Conservation (phyloP, 2,888 invertebrate genomes). For the Temnothorax rugatulus region DNA sequence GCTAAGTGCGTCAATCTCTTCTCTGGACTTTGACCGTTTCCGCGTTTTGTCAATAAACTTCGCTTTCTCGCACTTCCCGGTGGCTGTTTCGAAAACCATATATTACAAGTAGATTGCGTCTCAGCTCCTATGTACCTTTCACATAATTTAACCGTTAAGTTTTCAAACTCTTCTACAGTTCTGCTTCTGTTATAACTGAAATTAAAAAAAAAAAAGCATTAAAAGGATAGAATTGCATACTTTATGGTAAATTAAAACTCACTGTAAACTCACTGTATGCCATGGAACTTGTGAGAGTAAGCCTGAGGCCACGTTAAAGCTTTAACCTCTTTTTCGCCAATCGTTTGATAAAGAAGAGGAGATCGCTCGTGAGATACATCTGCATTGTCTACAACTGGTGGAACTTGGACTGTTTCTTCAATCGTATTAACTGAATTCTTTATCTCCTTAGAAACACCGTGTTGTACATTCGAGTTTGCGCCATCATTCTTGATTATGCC, state of each 20-base stretch:
- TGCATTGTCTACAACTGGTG: neutral
- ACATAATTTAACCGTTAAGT: constrained; percentile 89
- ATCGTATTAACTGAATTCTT: constrained; percentile 36
- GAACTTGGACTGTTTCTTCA: constrained; percentile 16
- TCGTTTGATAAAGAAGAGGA: constrained; percentile 80
- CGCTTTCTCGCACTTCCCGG: constrained; percentile 90
- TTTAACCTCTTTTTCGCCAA: constrained; percentile 84
- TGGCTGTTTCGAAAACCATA: constrained; percentile 88
- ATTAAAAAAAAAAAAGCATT: constrained; percentile 64
- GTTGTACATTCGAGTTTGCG: constrained; percentile 57
- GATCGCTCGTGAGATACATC: constrained; percentile 52
- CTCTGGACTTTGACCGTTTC: constrained; percentile 90
- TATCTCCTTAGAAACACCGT: constrained; percentile 53
- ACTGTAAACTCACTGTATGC: constrained; percentile 89
- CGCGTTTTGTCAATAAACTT: constrained; percentile 88
- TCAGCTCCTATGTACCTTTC: constrained; percentile 92
- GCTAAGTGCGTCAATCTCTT: constrained; percentile 93
- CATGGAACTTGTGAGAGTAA: constrained; percentile 89
- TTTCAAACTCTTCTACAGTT: constrained; percentile 91
- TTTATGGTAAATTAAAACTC: neutral
- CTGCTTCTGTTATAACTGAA: constrained; percentile 91
- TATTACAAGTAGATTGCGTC: constrained; percentile 90
- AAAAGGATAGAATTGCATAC: neutral
- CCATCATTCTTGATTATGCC: constrained; percentile 6
- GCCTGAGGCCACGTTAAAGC: constrained; percentile 88